phyloP scores from a whole-genome alignment of 2,797 vertebrate species.

The Mormyrops attenuatus region DNA sequence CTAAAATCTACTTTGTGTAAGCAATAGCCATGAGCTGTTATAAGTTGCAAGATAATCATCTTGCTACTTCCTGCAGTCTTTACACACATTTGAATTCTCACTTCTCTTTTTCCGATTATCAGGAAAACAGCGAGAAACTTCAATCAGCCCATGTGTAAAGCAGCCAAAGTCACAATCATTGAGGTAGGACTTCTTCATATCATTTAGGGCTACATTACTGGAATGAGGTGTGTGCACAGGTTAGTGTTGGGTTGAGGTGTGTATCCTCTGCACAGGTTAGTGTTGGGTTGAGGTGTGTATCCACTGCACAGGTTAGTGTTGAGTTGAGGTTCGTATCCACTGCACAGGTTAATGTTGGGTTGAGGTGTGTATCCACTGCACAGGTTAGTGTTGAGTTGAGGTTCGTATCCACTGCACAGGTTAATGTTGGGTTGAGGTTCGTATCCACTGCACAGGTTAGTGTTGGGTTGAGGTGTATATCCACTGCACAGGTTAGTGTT shows the following conservation, averaged over 20 bases:
- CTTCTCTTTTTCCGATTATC: conserved; percentile 12
- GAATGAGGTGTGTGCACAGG: neutral
- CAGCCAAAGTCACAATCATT: conserved; percentile 83
- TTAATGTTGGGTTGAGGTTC: neutral
- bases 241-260: neutral
- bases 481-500: too few relatives aligned
- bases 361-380: too few relatives aligned
- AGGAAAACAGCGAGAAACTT: conserved; percentile 97
- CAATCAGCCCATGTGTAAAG: conserved; percentile 97
- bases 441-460: neutral
- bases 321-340: neutral
- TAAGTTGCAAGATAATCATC: neutral
- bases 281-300: neutral
- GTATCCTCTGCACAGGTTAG: neutral
- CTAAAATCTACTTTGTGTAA: conserved; percentile 2
- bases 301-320: too few relatives aligned
- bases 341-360: too few relatives aligned
- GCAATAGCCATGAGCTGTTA: neutral
- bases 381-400: too few relatives aligned
- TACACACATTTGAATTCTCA: neutral
- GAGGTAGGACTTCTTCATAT: conserved; percentile 69
- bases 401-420: too few relatives aligned
- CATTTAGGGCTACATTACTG: neutral
- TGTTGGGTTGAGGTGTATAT: neutral
- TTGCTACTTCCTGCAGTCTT: neutral